A percentile compares a stretch with the other conserved stretches of the same genome.
Evolutionary conservation across 1,140 invertebrate species (phyloP).

Genomic region (Bombus superbus): DNA sequence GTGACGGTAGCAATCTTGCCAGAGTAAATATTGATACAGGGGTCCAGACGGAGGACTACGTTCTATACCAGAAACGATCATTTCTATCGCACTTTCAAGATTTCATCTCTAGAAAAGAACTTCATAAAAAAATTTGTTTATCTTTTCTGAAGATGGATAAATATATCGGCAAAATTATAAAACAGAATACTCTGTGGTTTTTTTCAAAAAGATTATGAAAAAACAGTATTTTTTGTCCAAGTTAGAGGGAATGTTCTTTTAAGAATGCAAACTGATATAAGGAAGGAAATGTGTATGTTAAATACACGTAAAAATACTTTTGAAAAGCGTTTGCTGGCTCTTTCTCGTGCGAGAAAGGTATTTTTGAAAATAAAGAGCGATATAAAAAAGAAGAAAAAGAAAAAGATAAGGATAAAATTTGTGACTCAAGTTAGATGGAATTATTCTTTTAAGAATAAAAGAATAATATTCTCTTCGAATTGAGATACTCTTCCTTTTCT

Average conservation of each 20-base stretch:
- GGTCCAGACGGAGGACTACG: neutral
- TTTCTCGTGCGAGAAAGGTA: neutral
- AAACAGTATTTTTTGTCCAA: neutral
- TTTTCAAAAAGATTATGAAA: neutral
- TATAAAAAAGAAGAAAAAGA: no score
- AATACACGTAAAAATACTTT: no score
- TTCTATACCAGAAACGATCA: neutral
- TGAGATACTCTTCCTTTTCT: no score
- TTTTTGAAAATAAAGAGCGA: neutral
- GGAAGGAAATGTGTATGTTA: no score
- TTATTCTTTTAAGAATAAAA: no score
- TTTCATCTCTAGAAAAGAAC: neutral
- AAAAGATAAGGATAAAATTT: no score
- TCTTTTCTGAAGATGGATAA: neutral
- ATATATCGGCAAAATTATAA: neutral
- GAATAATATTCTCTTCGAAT: no score
- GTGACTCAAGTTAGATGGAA: no score
- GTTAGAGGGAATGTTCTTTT: neutral
- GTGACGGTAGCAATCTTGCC: neutral
- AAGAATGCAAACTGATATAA: no score
- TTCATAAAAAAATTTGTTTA: neutral
- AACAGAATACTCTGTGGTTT: neutral
- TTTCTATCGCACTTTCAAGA: neutral
- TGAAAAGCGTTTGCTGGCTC: no score
- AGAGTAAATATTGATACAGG: conserved; percentile 15